Evolutionary conservation across 2,797 vertebrate genomes (phyloP), one percentile per base, ranked within the genome.

Genomic region (Moxostoma hubbsi): DNA sequence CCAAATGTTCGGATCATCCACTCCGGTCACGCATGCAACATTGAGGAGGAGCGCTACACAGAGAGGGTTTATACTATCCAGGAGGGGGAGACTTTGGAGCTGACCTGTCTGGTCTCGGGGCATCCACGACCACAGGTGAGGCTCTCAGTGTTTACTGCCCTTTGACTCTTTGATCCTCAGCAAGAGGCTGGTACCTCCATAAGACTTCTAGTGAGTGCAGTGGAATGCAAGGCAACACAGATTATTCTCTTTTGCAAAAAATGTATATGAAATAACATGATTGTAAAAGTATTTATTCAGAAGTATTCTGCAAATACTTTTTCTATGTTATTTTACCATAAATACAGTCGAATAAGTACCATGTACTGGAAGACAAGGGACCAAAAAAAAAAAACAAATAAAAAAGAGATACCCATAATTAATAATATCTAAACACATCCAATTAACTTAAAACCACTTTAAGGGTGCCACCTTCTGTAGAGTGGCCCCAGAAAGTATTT

Each of bases 91-190:
- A 98, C 95, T 0, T 93, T 99, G 86, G 97, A 99, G 88, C 85
- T 99, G 84, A 94, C 94, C 85, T 99, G 97, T 87, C 89, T 98
- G 84, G 96, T 98, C 77, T 97, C 96, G 0, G 97, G 97, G 86
- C 97, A 98, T 80, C 97, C 97, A 5, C 94, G 94, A 18, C 97
- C 97, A 82, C 97, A 98, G 97, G 97, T 98, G 94, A 95, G 93
- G 18, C 64, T 59, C 15, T 55, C 1, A 2, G 50, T 80, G 54
- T 49, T 70, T 65, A 66, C 68, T 66, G 15, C 59, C 54, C 57
- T 66, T 10, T 61, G 24, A n/a, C 15, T 13, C n/a, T 73, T 73
- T 24, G 10, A 49, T 77, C 2, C n/a, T 69, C 71, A 62, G 71
- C 11, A 1, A 36, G 36, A 36, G 36, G 36, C 36, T 36, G 36